phyloP scores from a whole-genome alignment of 53 echinoderm and acorn worm species.

The Astropecten irregularis region DNA sequence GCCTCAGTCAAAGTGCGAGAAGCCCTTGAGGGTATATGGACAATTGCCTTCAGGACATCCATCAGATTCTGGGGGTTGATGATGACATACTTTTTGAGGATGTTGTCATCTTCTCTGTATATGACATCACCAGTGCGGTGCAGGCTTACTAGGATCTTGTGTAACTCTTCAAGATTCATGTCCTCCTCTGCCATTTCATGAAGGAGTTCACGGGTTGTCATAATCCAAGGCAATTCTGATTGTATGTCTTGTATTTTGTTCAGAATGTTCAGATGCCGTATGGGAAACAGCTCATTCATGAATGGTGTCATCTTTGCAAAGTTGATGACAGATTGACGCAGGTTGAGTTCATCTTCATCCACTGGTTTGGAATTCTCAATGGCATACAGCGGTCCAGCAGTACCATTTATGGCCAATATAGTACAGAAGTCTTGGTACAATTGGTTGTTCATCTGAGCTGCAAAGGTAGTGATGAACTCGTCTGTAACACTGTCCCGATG shows the following conservation, averaged over 20 bases:
- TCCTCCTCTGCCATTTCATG: neutral
- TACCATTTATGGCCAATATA: constrained; percentile 40
- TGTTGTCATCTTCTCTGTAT: constrained; percentile 31
- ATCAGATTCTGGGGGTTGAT: constrained; percentile 44
- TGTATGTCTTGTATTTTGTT: constrained; percentile 33
- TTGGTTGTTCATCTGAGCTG: constrained; percentile 2
- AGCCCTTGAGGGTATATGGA: constrained; percentile 5
- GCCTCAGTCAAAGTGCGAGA: neutral
- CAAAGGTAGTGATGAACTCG: constrained; percentile 7
- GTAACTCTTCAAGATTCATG: constrained; percentile 2
- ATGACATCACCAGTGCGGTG: constrained; percentile 45
- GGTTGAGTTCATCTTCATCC: constrained; percentile 22
- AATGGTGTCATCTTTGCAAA: constrained; percentile 26
- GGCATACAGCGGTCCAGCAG: constrained; percentile 16
- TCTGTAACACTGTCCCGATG: constrained; percentile 28
- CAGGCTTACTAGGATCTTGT: neutral
- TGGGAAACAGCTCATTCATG: constrained; percentile 33
- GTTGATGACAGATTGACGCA: constrained; percentile 29
- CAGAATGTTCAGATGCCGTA: constrained; percentile 13
- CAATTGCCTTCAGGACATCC: constrained; percentile 36
- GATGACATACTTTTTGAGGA: constrained; percentile 43
- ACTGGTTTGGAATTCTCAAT: constrained; percentile 45
- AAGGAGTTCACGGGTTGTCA: constrained; percentile 3
- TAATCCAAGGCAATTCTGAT: constrained; percentile 19
- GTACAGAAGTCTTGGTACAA: constrained; percentile 43